Percentiles rank a stretch among this genome's conserved stretches.
Conservation (phyloP, 2,113 vertebrate species). For the Engystomops pustulosus region DNA sequence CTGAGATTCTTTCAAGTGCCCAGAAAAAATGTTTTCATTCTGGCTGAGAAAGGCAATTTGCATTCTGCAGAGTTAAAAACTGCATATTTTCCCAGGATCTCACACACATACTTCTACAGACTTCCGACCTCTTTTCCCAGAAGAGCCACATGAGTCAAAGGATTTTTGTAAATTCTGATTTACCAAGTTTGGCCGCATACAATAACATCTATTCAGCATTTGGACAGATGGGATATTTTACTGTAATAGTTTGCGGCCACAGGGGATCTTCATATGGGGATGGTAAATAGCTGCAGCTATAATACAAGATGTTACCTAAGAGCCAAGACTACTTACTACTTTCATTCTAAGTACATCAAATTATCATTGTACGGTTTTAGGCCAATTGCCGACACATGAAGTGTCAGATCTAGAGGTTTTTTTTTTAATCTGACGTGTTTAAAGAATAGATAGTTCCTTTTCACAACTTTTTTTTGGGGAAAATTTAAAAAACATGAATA, state of each 20-base stretch:
- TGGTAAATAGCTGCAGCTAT: slow-evolving; percentile 33
- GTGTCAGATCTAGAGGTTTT: too few relatives aligned
- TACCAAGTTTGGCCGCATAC: slow-evolving; percentile 51
- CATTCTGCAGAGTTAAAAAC: slow-evolving; percentile 54
- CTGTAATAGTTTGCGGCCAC: slow-evolving; percentile 43
- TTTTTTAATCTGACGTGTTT: not conserved
- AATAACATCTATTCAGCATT: slow-evolving; percentile 57
- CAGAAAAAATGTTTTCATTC: slow-evolving; percentile 52
- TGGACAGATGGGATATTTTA: slow-evolving; percentile 54
- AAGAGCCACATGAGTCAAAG: slow-evolving; percentile 60
- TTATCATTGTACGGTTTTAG: slow-evolving; percentile 1
- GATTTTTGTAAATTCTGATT: slow-evolving; percentile 56
- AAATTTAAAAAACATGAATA: too few relatives aligned
- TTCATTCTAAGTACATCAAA: slow-evolving; percentile 4
- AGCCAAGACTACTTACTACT: slow-evolving; percentile 20
- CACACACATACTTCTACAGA: slow-evolving; percentile 56
- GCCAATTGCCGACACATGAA: not conserved
- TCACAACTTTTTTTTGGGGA: too few relatives aligned
- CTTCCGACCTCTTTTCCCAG: slow-evolving; percentile 61
- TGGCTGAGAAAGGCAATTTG: slow-evolving; percentile 54
- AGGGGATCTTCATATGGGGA: slow-evolving; percentile 38
- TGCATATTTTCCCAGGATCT: slow-evolving; percentile 60
- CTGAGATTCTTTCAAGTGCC: slow-evolving; percentile 39
- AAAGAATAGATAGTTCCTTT: not conserved
- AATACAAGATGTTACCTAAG: slow-evolving; percentile 50